Percentiles rank a stretch among this genome's conserved stretches.
These are phyloP conservation scores for Platyura marginata DNA, from an alignment of 1,140 invertebrate genomes.

Conservation along the genomic window DNA sequence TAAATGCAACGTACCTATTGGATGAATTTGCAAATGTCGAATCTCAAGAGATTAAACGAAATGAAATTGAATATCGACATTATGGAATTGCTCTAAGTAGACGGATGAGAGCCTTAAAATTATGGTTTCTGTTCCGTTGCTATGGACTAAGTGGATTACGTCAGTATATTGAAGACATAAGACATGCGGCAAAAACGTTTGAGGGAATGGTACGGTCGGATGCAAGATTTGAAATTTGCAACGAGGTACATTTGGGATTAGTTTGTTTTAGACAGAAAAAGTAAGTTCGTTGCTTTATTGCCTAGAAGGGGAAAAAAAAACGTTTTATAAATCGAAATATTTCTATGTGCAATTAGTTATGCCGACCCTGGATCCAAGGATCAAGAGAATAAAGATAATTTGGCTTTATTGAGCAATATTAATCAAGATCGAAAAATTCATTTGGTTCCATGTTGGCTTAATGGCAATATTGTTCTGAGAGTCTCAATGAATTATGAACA, in stretches of 20 bases:
- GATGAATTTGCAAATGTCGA: constrained; percentile 52
- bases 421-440: constrained; percentile 78
- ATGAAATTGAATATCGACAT: constrained; percentile 61
- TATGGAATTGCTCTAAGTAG: constrained; percentile 81
- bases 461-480: constrained; percentile 57
- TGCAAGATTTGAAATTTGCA: constrained; percentile 63
- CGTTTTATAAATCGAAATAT: too few species aligned
- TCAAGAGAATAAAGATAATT: constrained; percentile 59
- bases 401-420: constrained; percentile 61
- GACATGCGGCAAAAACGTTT: constrained; percentile 69
- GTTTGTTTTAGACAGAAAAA: constrained; percentile 42
- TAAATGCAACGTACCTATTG: constrained; percentile 82
- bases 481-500: constrained; percentile 72
- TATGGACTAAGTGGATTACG: constrained; percentile 71
- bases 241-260: constrained; percentile 55
- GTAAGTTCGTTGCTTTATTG: too few species aligned
- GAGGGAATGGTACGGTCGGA: constrained; percentile 55
- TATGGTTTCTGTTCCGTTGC: constrained; percentile 74
- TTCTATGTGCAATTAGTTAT: too few species aligned
- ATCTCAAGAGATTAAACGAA: constrained; percentile 25
- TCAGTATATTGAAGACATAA: constrained; percentile 71
- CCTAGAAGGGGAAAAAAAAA: too few species aligned
- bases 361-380: constrained; percentile 27
- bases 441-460: constrained; percentile 72
- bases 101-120: constrained; percentile 67